Evolutionary conservation across 2,888 invertebrate species (phyloP), one percentile per base, ranked within the genome.

Genomic region (Branchipolynoe longqiensis): DNA sequence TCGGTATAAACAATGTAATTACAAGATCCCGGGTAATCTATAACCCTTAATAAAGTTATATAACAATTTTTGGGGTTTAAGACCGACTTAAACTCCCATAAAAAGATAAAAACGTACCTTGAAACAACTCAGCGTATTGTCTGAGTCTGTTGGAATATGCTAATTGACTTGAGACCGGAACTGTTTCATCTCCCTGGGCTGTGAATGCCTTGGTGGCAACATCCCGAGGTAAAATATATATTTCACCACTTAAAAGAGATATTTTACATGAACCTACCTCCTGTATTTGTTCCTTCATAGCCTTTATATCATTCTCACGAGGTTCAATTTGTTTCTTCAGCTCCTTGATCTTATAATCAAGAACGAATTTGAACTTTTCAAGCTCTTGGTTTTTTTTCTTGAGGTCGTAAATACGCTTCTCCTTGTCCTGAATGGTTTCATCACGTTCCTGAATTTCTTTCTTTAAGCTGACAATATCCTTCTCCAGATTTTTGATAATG

Each of bases 311-410:
- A 88, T 96, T 95, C 91, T 98, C 97, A 89, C 96, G 95, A 0
- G 98, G 98, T 91, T 97, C 97, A 91, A 98, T 97, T 93, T 96
- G 96, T 91, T 96, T 96, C 93, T 97, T 97, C 33, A 98, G 93
- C 91, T 98, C 98, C 41, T 96, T 96, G 86, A 98, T 97, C 94
- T 97, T 97, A 92, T 97, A 97, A 91, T 97, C 97, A 48, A 98
- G 94, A 0, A 98, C 97, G 93, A 97, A 97, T 92, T 97, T 97
- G 93, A 97, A 97, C 93, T 98, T 98, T 92, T 98, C 97, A 88
- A 98, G 94, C 92, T 98, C 98, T 91, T 94, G 94, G 91, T 97
- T 98, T 92, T 96, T 97, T 88, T 96, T 96, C 92, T 97, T 96
- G 86, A 98, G 93, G 89, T 97, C 97, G 90, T 96, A 96, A 89